Percentiles rank a stretch among this genome's conserved stretches.
Conservation (phyloP, 2,113 vertebrate species). For the Balaenoptera acutorostrata region DNA sequence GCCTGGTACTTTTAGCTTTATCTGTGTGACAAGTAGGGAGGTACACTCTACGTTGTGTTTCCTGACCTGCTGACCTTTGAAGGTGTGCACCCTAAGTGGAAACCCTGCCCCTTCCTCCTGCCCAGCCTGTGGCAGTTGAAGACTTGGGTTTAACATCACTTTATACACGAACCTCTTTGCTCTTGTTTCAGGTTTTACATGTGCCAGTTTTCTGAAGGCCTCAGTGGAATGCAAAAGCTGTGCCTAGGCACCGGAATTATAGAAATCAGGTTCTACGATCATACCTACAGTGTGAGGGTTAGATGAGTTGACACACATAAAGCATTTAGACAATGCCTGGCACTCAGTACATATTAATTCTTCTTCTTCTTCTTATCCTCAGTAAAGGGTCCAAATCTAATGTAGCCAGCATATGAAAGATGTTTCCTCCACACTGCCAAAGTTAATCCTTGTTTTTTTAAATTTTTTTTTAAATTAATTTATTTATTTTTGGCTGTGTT, state of each 20-base stretch:
- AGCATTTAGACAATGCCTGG: not conserved
- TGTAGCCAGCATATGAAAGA: not conserved
- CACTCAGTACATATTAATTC: not conserved
- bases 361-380: no score
- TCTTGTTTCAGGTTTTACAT: not conserved
- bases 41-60: fast-evolving
- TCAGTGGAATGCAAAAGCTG: not conserved
- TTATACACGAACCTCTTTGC: not conserved
- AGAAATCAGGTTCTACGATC: not conserved
- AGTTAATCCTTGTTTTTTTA: not conserved
- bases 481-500: no score
- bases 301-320: not conserved
- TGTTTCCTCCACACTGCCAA: not conserved
- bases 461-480: not conserved
- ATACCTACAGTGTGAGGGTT: not conserved
- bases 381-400: not conserved
- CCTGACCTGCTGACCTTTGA: not conserved
- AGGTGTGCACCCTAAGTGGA: not conserved
- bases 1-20: not conserved
- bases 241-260: not conserved
- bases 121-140: not conserved
- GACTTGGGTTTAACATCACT: not conserved
- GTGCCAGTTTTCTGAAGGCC: not conserved
- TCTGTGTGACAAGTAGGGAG: not conserved
- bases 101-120: not conserved